A percentile compares a stretch with the other conserved stretches of the same genome.
These are phyloP conservation scores for Adelphocoris suturalis DNA, from an alignment of 2,888 invertebrate species.

Conservation along the genomic window DNA sequence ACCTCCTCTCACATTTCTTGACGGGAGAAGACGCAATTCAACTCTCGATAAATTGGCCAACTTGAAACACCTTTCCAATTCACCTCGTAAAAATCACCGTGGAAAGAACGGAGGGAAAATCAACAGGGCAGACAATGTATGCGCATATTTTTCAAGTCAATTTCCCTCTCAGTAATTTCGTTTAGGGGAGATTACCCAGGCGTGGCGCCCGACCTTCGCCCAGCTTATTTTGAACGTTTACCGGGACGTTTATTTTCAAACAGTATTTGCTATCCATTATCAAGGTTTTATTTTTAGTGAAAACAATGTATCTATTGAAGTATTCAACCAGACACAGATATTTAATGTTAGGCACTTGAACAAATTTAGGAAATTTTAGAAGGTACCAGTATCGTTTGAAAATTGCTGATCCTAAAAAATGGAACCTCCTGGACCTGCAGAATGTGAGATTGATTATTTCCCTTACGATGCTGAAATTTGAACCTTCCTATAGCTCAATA, in stretches of 20 bases:
- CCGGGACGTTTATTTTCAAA: background rate
- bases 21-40: background rate
- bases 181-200: slow-evolving; percentile 25
- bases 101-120: background rate
- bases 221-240: background rate
- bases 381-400: no score
- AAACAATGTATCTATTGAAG: no score
- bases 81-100: slow-evolving; percentile 6
- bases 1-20: background rate
- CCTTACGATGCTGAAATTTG: no score
- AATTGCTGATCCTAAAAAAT: no score
- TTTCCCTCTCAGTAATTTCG: slow-evolving; percentile 12
- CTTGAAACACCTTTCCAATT: background rate
- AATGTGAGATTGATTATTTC: no score
- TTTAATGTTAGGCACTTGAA: no score
- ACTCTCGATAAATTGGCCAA: background rate
- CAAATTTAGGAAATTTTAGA: no score
- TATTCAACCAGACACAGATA: no score
- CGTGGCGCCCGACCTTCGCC: background rate
- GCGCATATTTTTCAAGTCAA: slow-evolving; percentile 39
- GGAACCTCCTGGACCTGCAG: no score
- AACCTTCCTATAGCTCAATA: no score
- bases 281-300: no score
- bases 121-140: slow-evolving; percentile 23
- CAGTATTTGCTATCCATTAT: background rate